A percentile compares a stretch with the other conserved stretches of the same genome.
These are phyloP conservation scores for Cepphus grylle DNA, from an alignment of 2,113 vertebrate species.

Conservation along the genomic window DNA sequence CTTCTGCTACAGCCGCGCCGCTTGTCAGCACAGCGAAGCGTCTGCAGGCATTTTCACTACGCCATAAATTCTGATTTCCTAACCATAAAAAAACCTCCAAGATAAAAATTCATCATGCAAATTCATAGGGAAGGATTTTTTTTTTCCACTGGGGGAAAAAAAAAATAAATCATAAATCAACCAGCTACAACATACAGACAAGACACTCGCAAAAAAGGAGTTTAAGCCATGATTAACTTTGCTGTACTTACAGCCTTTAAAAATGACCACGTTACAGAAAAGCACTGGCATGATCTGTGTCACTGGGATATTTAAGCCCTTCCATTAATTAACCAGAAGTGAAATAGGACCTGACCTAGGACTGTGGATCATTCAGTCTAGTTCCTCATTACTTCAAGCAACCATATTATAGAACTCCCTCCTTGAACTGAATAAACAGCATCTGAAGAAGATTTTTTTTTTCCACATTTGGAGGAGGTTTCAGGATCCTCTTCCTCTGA, in stretches of 20 bases:
- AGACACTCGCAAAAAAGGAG: neutral
- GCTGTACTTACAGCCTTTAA: constrained; percentile 12
- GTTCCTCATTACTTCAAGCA: neutral
- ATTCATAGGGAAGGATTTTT: neutral
- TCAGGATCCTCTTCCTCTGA: neutral
- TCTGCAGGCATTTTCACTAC: neutral
- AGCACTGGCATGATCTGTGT: neutral
- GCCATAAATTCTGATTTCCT: neutral
- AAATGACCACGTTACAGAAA: neutral
- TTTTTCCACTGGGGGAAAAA: neutral
- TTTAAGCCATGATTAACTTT: constrained; percentile 21
- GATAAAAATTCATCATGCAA: neutral
- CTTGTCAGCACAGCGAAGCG: neutral
- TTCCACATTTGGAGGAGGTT: neutral
- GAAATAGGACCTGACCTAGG: constrained; percentile 40
- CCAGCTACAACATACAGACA: neutral
- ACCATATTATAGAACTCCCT: neutral
- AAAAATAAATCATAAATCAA: neutral
- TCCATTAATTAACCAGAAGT: constrained; percentile 65
- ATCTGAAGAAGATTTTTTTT: neutral
- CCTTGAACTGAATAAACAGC: neutral
- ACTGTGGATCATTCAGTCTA: neutral
- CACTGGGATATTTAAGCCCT: constrained; percentile 31
- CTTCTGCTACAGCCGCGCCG: neutral
- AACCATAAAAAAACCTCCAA: neutral